Percentiles rank a stretch among this genome's conserved stretches.
phyloP scores from a whole-genome alignment of 2,797 vertebrate species.

The Phataginus tetradactyla region DNA sequence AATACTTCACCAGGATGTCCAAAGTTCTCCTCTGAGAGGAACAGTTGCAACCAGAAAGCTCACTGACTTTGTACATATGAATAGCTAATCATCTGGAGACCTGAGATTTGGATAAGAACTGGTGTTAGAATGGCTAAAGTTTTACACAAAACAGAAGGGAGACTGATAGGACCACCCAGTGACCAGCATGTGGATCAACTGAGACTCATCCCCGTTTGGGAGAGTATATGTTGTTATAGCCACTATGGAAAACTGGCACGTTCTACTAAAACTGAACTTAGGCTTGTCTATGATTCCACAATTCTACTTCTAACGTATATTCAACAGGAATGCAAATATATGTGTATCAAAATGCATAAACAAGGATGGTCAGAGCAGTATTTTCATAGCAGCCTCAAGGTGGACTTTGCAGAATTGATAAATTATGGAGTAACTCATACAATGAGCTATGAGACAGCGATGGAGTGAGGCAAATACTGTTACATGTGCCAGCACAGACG shows the following conservation, averaged over 20 bases:
- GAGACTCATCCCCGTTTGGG: not conserved
- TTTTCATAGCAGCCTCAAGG: not conserved
- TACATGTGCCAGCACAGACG: not conserved
- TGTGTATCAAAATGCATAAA: not conserved
- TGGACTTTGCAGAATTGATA: not conserved
- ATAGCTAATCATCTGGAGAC: not conserved
- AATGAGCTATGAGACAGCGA: not conserved
- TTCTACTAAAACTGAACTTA: not conserved
- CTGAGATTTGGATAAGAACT: not conserved
- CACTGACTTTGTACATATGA: not conserved
- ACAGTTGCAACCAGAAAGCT: not conserved
- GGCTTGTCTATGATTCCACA: not conserved
- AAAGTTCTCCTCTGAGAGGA: not conserved
- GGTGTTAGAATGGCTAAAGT: not conserved
- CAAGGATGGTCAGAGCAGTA: not conserved
- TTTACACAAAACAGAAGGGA: not conserved
- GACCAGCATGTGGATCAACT: not conserved
- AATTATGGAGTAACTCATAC: not conserved
- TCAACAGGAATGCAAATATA: not conserved
- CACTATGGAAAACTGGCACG: not conserved
- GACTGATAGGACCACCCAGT: not conserved
- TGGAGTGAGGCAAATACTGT: not conserved
- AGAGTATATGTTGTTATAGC: not conserved
- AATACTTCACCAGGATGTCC: not conserved
- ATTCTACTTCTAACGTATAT: not conserved